These are phyloP conservation scores for Lucilia cuprina DNA, from an alignment of 1,140 invertebrate genomes.

Conservation along the genomic window DNA sequence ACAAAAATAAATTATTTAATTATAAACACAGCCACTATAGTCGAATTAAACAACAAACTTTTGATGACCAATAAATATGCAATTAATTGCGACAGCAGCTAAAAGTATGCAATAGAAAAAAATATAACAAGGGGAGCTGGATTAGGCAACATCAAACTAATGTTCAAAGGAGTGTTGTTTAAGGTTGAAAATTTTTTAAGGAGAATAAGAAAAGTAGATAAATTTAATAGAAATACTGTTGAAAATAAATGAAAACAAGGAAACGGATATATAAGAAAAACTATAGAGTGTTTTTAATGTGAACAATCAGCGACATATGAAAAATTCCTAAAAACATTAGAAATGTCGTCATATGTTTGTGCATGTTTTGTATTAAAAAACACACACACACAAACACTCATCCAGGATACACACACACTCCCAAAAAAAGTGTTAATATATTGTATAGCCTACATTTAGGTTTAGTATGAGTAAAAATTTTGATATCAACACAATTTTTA, in stretches of 20 bases:
- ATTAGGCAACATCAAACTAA: background rate
- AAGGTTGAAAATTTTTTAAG: background rate
- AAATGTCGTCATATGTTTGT: background rate
- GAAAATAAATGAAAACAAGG: background rate
- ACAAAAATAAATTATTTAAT: background rate
- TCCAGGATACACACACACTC: background rate
- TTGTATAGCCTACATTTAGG: conserved; percentile 34
- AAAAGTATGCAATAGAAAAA: background rate
- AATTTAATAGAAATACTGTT: background rate
- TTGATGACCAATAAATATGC: conserved; percentile 7
- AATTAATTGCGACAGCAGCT: conserved; percentile 1
- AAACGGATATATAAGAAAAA: background rate
- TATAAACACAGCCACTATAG: conserved; percentile 4
- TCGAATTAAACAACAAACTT: background rate
- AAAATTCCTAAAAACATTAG: background rate
- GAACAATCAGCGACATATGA: background rate
- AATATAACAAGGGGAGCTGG: background rate
- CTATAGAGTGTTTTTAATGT: background rate
- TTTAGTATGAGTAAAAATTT: background rate
- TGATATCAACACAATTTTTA: conserved; percentile 13
- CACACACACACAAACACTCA: background rate
- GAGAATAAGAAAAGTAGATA: background rate
- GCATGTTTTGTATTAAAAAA: background rate
- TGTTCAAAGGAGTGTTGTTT: background rate
- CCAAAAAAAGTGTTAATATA: conserved; percentile 29